These are phyloP conservation scores for Sapajus apella DNA, from an alignment of 2,113 vertebrate genomes.

Conservation along the genomic window DNA sequence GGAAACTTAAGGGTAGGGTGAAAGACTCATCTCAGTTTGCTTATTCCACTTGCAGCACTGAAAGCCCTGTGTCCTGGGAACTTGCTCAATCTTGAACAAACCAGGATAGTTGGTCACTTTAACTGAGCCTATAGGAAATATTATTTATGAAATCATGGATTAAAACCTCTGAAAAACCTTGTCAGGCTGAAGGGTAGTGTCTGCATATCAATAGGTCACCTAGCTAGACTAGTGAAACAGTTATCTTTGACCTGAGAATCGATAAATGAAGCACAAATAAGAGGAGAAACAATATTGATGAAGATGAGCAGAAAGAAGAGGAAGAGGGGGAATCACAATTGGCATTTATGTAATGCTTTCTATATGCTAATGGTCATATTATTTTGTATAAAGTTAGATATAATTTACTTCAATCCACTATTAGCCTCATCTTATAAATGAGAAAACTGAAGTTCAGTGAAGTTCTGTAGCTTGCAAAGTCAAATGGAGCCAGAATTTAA, in stretches of 20 bases:
- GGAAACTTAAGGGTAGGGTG: background rate
- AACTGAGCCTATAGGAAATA: background rate
- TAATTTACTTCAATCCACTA: background rate
- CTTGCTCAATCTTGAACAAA: background rate
- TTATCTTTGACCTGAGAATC: slow-evolving; percentile 5
- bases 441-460: background rate
- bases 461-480: background rate
- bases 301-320: background rate
- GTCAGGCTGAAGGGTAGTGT: background rate
- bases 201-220: background rate
- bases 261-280: background rate
- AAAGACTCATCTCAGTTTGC: background rate
- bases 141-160: background rate
- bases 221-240: background rate
- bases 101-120: background rate
- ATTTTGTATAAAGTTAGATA: slow-evolving; percentile 7
- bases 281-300: background rate
- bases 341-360: background rate
- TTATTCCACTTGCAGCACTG: background rate
- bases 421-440: slow-evolving; percentile 1
- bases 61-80: background rate
- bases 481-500: background rate
- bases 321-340: background rate
- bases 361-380: background rate
- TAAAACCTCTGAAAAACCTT: background rate